phyloP scores from a whole-genome alignment of 2,797 vertebrate genomes.

The Hybognathus amarus region DNA sequence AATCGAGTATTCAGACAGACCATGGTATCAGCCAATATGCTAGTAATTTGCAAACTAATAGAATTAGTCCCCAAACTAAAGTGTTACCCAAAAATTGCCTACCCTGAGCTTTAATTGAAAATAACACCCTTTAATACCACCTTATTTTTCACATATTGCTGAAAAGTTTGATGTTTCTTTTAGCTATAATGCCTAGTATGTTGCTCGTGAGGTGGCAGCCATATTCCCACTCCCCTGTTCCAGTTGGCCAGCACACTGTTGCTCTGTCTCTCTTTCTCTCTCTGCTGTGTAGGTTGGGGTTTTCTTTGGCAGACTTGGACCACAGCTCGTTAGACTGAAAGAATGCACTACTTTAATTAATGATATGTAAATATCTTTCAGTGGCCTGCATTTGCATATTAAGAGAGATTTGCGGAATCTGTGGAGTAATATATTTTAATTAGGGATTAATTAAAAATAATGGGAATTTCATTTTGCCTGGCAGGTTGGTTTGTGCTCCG shows the following conservation, averaged over 20 bases:
- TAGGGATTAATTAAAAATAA: conserved; percentile 99
- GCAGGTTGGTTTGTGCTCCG: conserved; percentile 92
- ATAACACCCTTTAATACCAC: too few species aligned
- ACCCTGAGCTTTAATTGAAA: neutral
- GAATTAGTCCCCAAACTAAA: neutral
- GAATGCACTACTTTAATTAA: conserved; percentile 99
- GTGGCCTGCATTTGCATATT: conserved; percentile 99
- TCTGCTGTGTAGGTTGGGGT: conserved; percentile 68
- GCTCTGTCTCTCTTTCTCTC: conserved; percentile 1
- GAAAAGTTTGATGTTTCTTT: neutral
- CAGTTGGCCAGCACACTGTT: conserved; percentile 4
- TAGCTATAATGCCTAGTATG: neutral
- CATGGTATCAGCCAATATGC: neutral
- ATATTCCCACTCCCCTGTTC: conserved; percentile 21
- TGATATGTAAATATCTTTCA: conserved; percentile 99
- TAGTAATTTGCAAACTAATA: neutral
- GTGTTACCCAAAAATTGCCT: neutral
- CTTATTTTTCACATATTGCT: neutral
- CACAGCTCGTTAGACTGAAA: conserved; percentile 99
- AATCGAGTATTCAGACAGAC: too few species aligned
- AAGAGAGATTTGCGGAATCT: conserved; percentile 99
- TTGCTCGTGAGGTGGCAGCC: conserved; percentile 16
- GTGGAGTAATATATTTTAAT: conserved; percentile 99
- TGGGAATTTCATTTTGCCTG: conserved; percentile 99
- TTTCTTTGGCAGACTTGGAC: conserved; percentile 87